Conservation (phyloP, 2,888 invertebrate genomes). For the Microctonus brassicae region DNA sequence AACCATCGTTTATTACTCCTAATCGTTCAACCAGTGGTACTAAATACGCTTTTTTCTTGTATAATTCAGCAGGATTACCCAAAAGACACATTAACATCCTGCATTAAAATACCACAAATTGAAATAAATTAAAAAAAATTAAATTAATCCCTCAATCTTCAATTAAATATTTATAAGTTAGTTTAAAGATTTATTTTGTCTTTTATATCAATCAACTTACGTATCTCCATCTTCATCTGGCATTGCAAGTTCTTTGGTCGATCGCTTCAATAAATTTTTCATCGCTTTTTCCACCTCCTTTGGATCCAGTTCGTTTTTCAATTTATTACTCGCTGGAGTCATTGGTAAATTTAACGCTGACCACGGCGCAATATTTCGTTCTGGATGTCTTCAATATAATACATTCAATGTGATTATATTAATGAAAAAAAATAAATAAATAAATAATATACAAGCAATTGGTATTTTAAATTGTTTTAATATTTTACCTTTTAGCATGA, state of each 20-base stretch:
- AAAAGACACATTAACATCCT: conserved; percentile 62
- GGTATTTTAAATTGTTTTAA: not conserved
- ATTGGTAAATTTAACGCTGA: conserved; percentile 56
- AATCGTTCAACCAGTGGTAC: conserved; percentile 60
- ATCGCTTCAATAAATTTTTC: conserved; percentile 53
- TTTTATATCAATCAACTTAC: conserved; percentile 50
- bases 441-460: not conserved
- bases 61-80: conserved; percentile 54
- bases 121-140: not conserved
- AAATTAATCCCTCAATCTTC: not conserved
- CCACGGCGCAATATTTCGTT: conserved; percentile 51
- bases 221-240: conserved; percentile 60
- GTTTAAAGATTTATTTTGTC: not conserved
- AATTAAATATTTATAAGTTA: not conserved
- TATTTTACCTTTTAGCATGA: conserved; percentile 43
- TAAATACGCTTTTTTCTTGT: conserved; percentile 54
- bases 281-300: conserved; percentile 58
- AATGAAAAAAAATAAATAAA: not conserved
- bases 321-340: conserved; percentile 50
- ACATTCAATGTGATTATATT: too few relatives aligned
- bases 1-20: conserved; percentile 47
- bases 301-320: conserved; percentile 53
- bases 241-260: conserved; percentile 49
- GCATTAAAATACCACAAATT: conserved; percentile 54
- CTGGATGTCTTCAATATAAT: conserved; percentile 33